Conservation (phyloP, 1,140 invertebrate genomes). For the Drosophila burlai region DNA sequence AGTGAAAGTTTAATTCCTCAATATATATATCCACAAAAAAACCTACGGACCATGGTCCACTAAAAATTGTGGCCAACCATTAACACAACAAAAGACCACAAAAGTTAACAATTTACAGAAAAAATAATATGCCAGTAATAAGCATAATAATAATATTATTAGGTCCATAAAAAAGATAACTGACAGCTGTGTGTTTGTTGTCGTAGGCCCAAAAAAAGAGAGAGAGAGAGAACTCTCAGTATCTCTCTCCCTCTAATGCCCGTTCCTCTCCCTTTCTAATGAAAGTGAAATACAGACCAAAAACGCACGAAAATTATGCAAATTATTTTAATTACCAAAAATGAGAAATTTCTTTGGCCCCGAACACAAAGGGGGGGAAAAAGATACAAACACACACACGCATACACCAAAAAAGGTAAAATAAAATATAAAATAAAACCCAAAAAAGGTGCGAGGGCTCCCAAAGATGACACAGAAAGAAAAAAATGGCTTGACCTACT, state of each 20-base stretch:
- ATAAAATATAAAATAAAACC: constrained; percentile 37
- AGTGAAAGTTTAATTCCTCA: constrained; percentile 83
- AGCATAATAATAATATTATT: constrained; percentile 64
- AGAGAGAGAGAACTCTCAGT: background rate
- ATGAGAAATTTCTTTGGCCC: constrained; percentile 66
- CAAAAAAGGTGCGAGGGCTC: constrained; percentile 70
- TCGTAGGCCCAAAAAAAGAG: constrained; percentile 66
- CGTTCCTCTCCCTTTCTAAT: constrained; percentile 67
- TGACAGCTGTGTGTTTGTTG: constrained; percentile 55
- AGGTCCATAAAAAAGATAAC: constrained; percentile 35
- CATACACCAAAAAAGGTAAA: constrained; percentile 22
- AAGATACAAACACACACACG: constrained; percentile 1
- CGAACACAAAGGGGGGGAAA: constrained; percentile 7
- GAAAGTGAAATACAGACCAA: constrained; percentile 73
- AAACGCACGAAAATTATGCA: constrained; percentile 79
- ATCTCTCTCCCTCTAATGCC: constrained; percentile 3
- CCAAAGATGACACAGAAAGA: constrained; percentile 47
- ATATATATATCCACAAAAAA: constrained; percentile 33
- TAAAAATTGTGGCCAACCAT: constrained; percentile 75
- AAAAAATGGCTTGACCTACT: constrained; percentile 66
- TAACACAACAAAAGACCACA: constrained; percentile 72
- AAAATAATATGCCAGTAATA: constrained; percentile 50
- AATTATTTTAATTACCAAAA: constrained; percentile 83
- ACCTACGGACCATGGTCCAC: constrained; percentile 62
- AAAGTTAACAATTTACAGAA: constrained; percentile 43